These are phyloP conservation scores for Ariopsis seemanni DNA, from an alignment of 2,113 vertebrate genomes.

Conservation along the genomic window DNA sequence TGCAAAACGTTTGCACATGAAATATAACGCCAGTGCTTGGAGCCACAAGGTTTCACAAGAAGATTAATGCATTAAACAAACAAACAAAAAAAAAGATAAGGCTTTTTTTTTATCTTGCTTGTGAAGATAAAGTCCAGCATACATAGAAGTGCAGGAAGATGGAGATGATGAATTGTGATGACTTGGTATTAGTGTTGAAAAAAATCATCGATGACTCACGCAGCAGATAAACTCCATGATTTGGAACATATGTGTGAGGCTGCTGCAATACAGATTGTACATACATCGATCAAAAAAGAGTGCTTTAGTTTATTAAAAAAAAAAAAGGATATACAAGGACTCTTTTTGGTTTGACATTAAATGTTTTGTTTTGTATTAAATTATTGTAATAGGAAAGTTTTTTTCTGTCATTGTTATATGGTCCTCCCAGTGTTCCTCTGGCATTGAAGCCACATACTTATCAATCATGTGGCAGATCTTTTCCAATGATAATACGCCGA, in stretches of 20 bases:
- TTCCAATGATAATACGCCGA: conserved; percentile 25
- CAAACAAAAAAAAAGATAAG: neutral
- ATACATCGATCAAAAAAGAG: neutral
- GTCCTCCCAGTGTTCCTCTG: neutral
- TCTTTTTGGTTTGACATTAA: neutral
- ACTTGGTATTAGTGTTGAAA: neutral
- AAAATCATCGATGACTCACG: neutral
- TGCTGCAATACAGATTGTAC: neutral
- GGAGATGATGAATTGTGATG: neutral
- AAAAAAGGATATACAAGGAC: neutral
- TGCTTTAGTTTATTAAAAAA: neutral
- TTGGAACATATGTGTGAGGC: neutral
- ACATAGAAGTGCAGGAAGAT: neutral
- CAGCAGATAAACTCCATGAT: neutral
- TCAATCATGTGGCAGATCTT: conserved; percentile 31
- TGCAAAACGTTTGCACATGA: conserved; percentile 18
- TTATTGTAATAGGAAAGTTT: neutral
- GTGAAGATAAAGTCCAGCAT: neutral
- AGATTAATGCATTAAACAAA: neutral
- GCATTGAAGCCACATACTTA: conserved; percentile 10
- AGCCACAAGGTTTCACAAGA: neutral
- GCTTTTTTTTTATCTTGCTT: no score
- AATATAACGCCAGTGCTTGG: neutral
- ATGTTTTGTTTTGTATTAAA: neutral
- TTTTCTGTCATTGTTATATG: conserved; percentile 4